These are phyloP conservation scores for Resseliella maxima DNA, from an alignment of 2,888 invertebrate genomes.

Conservation along the genomic window DNA sequence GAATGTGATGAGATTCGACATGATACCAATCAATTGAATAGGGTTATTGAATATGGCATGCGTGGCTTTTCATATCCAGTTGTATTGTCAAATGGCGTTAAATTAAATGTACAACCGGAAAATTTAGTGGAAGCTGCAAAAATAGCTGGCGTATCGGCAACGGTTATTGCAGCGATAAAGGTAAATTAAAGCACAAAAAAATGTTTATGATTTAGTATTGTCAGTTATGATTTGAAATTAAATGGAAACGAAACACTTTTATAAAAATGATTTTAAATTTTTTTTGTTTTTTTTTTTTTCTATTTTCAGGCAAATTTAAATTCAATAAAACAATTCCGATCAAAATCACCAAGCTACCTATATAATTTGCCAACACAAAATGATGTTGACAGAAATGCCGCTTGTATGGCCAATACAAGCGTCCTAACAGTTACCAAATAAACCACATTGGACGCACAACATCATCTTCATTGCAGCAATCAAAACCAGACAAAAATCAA, in stretches of 20 bases:
- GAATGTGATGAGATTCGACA: slow-evolving; percentile 74
- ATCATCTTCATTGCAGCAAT: neutral
- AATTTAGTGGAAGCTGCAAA: slow-evolving; percentile 57
- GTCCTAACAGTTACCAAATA: slow-evolving; percentile 35
- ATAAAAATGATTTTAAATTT: neutral
- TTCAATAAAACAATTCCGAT: neutral
- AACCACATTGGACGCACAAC: neutral
- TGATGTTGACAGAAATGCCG: neutral
- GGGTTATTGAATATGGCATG: neutral
- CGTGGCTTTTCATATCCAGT: slow-evolving; percentile 56
- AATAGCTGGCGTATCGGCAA: slow-evolving; percentile 57
- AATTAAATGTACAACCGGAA: slow-evolving; percentile 57
- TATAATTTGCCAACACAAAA: neutral
- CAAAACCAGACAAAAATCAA: neutral
- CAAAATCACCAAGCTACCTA: neutral
- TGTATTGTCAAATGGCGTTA: slow-evolving; percentile 56
- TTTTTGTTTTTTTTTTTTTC: neutral
- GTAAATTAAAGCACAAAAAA: too few relatives aligned
- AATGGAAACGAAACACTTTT: too few relatives aligned
- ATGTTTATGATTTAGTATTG: too few relatives aligned
- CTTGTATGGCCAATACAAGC: neutral
- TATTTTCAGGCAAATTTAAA: slow-evolving; percentile 19
- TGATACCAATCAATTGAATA: slow-evolving; percentile 60
- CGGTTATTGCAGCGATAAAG: slow-evolving; percentile 6
- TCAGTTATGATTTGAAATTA: too few relatives aligned